Conservation (phyloP, 2,113 vertebrate species). For the Monarcha castaneiventris region DNA sequence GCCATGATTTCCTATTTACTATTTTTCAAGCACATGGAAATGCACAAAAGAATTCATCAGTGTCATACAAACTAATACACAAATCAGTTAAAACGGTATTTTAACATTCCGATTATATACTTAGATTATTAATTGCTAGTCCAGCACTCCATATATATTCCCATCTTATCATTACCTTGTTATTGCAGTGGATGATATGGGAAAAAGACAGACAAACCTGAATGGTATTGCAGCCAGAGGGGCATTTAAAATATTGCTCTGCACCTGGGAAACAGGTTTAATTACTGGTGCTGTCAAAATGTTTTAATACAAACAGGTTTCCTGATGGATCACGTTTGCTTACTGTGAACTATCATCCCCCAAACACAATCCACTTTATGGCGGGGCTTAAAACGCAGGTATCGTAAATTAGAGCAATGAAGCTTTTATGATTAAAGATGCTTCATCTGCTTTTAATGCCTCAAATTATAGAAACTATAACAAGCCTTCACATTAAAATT, state of each 20-base stretch:
- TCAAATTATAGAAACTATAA: constrained; percentile 64
- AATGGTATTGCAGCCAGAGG: constrained; percentile 61
- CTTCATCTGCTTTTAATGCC: constrained; percentile 61
- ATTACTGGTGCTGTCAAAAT: constrained; percentile 74
- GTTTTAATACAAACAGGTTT: constrained; percentile 74
- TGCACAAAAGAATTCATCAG: neutral
- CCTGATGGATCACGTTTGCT: constrained; percentile 65
- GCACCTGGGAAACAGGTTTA: constrained; percentile 75
- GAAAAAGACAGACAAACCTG: constrained; percentile 51
- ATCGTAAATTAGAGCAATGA: constrained; percentile 68
- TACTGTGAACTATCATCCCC: constrained; percentile 53
- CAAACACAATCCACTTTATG: constrained; percentile 60
- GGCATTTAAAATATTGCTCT: constrained; percentile 67
- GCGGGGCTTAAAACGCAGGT: constrained; percentile 48
- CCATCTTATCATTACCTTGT: constrained; percentile 50
- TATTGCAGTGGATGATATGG: constrained; percentile 36
- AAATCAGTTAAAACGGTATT: constrained; percentile 3
- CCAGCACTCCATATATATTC: neutral
- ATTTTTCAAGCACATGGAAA: neutral
- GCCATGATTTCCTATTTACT: neutral
- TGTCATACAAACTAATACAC: neutral
- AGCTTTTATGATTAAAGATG: constrained; percentile 71
- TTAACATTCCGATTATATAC: constrained; percentile 8
- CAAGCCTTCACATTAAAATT: constrained; percentile 62
- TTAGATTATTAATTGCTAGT: constrained; percentile 33